Evolutionary conservation across 53 echinoderm and acorn worm genomes (phyloP).

Genomic region (Stichopus horrens): DNA sequence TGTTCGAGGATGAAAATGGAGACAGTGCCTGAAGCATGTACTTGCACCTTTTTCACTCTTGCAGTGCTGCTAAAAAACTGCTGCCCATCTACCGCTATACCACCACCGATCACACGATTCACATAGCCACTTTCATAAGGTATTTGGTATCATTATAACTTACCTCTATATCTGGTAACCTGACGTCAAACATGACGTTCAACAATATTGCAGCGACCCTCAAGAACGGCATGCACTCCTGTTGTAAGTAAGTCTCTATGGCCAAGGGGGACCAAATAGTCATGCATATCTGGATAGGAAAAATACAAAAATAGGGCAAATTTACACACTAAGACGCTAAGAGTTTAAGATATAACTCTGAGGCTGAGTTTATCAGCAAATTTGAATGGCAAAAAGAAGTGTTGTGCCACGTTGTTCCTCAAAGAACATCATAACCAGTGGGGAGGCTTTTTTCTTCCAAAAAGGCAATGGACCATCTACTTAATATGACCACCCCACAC

Average conservation of each 20-base stretch:
- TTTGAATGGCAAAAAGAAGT: too few species aligned
- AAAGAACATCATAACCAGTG: too few species aligned
- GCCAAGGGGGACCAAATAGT: conserved; percentile 75
- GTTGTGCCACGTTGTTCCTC: background rate
- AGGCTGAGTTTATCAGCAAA: background rate
- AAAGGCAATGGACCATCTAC: too few species aligned
- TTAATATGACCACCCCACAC: too few species aligned
- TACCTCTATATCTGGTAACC: conserved; percentile 79
- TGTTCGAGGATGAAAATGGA: too few species aligned
- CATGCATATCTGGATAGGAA: conserved; percentile 55
- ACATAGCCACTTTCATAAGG: too few species aligned
- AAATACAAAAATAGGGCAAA: background rate
- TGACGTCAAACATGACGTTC: conserved; percentile 74
- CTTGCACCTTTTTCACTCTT: too few species aligned
- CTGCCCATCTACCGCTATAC: too few species aligned
- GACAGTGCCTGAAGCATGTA: too few species aligned
- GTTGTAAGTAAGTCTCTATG: conserved; percentile 71
- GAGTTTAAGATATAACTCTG: background rate
- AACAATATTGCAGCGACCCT: conserved; percentile 72
- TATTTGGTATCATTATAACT: background rate
- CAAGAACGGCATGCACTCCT: conserved; percentile 83
- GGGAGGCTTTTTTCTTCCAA: too few species aligned
- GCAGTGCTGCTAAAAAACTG: too few species aligned
- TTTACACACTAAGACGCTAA: background rate
- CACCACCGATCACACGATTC: too few species aligned